Evolutionary conservation across 2,113 vertebrate species (phyloP).

Genomic region (Ceuthmochares aereus): DNA sequence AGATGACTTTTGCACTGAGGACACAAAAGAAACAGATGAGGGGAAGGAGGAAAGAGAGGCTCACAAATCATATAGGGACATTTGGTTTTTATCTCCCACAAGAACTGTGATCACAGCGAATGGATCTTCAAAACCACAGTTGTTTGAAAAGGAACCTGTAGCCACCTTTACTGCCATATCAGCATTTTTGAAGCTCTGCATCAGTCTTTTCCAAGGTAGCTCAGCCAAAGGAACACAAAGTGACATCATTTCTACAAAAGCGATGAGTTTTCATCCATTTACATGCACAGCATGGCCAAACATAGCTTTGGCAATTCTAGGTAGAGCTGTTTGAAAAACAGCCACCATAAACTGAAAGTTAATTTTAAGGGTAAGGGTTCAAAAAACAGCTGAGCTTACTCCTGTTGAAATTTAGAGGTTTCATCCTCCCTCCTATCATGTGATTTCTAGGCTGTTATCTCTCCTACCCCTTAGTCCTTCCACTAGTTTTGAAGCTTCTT

Average conservation of each 20-base stretch:
- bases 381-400: background rate
- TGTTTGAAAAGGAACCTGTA: background rate
- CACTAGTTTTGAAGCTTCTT: background rate
- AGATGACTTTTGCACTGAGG: background rate
- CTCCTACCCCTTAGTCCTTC: background rate
- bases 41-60: background rate
- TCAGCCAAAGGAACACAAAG: background rate
- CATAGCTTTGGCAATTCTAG: background rate
- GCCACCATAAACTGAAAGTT: background rate
- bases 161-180: background rate
- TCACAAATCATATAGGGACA: background rate
- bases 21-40: background rate
- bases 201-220: background rate
- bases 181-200: background rate
- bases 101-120: accelerated
- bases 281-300: background rate
- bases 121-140: background rate
- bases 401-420: background rate
- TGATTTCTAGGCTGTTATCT: background rate
- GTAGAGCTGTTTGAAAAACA: background rate
- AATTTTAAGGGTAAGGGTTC: background rate
- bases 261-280: background rate
- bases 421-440: background rate
- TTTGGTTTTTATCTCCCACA: background rate
- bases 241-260: background rate